Base-by-base conservation (phyloP, 2,797 vertebrate genomes). In the Thalassophryne amazonica region DNA sequence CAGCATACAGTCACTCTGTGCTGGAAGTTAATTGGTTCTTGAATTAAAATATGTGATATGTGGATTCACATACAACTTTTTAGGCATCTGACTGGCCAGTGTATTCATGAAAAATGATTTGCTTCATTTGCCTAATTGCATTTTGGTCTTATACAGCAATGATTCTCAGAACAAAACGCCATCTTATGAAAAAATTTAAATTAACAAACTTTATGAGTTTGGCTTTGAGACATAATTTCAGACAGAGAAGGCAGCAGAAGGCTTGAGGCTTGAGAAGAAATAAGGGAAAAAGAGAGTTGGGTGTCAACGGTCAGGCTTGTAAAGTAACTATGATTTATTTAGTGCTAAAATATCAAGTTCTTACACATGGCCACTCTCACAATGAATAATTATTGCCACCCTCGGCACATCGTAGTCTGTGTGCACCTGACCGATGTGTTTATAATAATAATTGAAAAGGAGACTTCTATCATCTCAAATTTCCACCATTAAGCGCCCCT, bases 101-200 rank as follows among this genome's bases (percentile, higher is more conserved):
- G 41, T 39, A 61, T 52, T 57, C 39, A 36, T 41, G 35, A 37
- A 52, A 41, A 21, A 47, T 18, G 51, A 20, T 59, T 68, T 34
- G 18, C 18, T 64, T 54, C 13, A 6, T 57, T 64, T 42, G 46
- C 20, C 23, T 65, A 58, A 76, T 64, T 56, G 32, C 45, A 52
- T 64, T 60, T 33, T 54, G 53, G 29, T 51, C 23, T 47, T 34
- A 39, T 24, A 31, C 49, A 49, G 40, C 4, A 11, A 20, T 31
- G 61, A 24, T 32, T 49, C 39, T 24, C 45, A 48, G 47, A 58
- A 52, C 39, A 45, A 45, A 57, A 51, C 38, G 55, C n/a, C 7
- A 46, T 52, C 32, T 61, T 46, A 33, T 55, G 38, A 71, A 73
- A 72, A 65, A 66, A 63, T 41, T n/a, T 76, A 38, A 35, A 34